Evolutionary conservation across 2,797 vertebrate species (phyloP).

Genomic region (Synanceia verrucosa): DNA sequence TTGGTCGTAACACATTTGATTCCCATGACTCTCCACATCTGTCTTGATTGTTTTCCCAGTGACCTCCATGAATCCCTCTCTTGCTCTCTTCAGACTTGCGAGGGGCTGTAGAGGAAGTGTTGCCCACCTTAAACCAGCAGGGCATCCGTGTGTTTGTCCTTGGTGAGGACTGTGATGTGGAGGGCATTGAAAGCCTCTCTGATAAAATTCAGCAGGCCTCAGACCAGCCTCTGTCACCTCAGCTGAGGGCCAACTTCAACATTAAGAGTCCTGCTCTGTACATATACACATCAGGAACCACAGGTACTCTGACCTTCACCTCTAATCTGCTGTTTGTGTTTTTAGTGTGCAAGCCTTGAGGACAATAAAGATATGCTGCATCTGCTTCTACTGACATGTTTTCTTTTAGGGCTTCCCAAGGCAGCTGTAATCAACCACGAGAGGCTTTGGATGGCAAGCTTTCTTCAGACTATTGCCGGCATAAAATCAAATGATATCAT

Average conservation of each 20-base stretch:
- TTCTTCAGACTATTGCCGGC: constrained; percentile 33
- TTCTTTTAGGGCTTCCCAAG: constrained; percentile 88
- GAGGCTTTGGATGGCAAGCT: constrained; percentile 67
- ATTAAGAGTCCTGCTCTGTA: constrained; percentile 83
- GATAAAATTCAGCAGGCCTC: constrained; percentile 85
- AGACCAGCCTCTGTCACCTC: constrained; percentile 76
- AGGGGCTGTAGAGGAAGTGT: constrained; percentile 84
- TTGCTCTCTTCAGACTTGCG: constrained; percentile 75
- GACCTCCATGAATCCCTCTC: not conserved
- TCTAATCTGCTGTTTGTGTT: not conserved
- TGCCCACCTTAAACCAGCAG: constrained; percentile 82
- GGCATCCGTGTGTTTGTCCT: constrained; percentile 81
- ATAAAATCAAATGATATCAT: constrained; percentile 81
- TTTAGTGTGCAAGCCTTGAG: constrained; percentile 3
- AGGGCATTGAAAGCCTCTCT: constrained; percentile 80
- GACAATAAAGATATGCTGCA: not conserved
- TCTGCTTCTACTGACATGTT: not conserved
- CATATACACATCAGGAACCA: constrained; percentile 94
- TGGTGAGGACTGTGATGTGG: constrained; percentile 70
- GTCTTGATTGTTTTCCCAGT: not conserved
- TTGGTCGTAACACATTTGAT: not conserved
- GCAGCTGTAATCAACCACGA: constrained; percentile 85
- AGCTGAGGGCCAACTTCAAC: constrained; percentile 80
- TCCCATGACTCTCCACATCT: not conserved
- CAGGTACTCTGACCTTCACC: constrained; percentile 79